A percentile compares a stretch with the other conserved stretches of the same genome.
These are phyloP conservation scores for Melopsittacus undulatus DNA, from an alignment of 2,797 vertebrate species.

Conservation along the genomic window DNA sequence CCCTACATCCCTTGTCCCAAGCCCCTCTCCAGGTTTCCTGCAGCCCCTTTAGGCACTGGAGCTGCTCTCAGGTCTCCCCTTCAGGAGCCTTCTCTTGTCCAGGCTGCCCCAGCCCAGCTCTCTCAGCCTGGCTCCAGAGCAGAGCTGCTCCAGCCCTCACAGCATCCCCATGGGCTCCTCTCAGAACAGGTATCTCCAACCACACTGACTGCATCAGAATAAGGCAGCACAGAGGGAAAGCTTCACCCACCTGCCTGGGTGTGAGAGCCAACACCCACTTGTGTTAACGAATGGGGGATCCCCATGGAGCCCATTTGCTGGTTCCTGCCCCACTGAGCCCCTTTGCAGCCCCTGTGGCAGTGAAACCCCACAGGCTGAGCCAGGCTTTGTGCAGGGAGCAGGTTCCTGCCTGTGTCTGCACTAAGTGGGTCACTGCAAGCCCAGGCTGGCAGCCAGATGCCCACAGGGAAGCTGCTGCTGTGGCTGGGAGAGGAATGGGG, in stretches of 20 bases:
- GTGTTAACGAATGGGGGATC: neutral
- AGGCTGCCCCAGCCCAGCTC: neutral
- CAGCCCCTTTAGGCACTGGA: no score
- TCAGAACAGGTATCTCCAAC: neutral
- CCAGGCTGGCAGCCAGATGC: neutral
- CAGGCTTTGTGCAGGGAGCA: accelerated
- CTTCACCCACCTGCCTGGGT: neutral
- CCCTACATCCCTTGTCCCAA: no score
- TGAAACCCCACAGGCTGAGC: accelerated
- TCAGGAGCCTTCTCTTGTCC: neutral
- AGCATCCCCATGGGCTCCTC: accelerated
- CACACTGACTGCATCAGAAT: no score
- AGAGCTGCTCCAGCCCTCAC: neutral
- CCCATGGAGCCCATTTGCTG: neutral
- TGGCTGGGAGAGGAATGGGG: neutral
- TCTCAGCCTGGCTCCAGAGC: neutral
- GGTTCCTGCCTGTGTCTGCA: neutral
- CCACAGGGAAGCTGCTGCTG: accelerated
- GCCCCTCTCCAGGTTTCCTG: no score
- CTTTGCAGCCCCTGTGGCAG: neutral
- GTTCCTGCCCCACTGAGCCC: neutral
- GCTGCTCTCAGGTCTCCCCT: no score
- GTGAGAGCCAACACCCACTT: neutral
- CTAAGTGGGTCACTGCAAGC: neutral
- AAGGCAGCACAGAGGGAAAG: neutral